Conservation (phyloP, 2,888 invertebrate genomes). For the Scaptomyza flava region DNA sequence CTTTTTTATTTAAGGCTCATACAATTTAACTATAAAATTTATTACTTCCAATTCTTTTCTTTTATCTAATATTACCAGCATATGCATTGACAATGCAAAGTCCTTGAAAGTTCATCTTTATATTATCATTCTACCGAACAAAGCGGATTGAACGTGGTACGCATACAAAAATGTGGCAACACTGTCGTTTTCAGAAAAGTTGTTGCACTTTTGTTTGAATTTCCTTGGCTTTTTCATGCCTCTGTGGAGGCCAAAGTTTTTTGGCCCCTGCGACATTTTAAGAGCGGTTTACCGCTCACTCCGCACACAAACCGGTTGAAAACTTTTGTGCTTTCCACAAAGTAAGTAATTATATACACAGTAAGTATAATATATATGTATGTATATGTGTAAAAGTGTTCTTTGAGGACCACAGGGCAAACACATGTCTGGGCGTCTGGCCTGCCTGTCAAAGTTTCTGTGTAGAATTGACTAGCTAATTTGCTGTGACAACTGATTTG, state of each 20-base stretch:
- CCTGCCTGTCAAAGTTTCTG: slow-evolving; percentile 67
- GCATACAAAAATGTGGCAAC: slow-evolving; percentile 32
- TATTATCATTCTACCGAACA: slow-evolving; percentile 8
- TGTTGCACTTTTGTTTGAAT: slow-evolving; percentile 75
- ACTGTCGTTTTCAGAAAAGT: slow-evolving; percentile 53
- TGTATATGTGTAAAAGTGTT: slow-evolving; percentile 25
- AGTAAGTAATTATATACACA: slow-evolving; percentile 15
- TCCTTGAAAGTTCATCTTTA: slow-evolving; percentile 28
- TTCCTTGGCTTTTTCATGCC: slow-evolving; percentile 67
- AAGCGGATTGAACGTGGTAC: background rate
- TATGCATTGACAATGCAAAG: slow-evolving; percentile 26
- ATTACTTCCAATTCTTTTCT: background rate
- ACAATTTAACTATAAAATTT: no score
- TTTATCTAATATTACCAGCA: slow-evolving; percentile 28
- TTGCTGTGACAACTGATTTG: slow-evolving; percentile 75
- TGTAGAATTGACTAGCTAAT: slow-evolving; percentile 72
- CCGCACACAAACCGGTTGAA: slow-evolving; percentile 38
- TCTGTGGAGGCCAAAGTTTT: slow-evolving; percentile 62
- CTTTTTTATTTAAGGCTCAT: background rate
- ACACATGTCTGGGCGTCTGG: slow-evolving; percentile 53
- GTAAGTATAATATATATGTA: slow-evolving; percentile 18
- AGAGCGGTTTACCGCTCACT: slow-evolving; percentile 31
- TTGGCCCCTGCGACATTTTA: slow-evolving; percentile 57
- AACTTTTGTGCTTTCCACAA: slow-evolving; percentile 54
- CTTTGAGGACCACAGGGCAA: slow-evolving; percentile 52